Base-by-base conservation (phyloP, 2,888 invertebrate species). In the Thymelicus lineola region DNA sequence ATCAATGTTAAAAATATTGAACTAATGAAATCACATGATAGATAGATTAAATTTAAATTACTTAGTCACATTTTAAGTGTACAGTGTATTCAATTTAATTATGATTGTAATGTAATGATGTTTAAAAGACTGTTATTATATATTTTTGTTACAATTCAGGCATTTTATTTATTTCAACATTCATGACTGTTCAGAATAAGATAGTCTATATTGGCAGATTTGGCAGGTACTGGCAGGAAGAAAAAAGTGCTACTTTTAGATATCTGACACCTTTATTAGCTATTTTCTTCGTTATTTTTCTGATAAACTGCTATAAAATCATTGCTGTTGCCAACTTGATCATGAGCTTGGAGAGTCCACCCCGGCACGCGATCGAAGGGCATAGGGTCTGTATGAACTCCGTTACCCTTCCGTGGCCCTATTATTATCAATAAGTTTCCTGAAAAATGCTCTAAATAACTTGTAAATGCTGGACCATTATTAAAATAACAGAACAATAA, bases 401-500 rank as follows among this genome's bases (percentile, higher is more conserved):
- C 94, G 67, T 94, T 89, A 6, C 94, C 95, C 28, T 94, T 89
- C 2, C 89, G 94, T 0, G 97, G 97, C 0, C 97, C 97, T 73
- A 97, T 96, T 15, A 98, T 95, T 78, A 98, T 91, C 65, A 98
- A 83, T 72, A 96, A 91, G 48, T 91, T 89, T 42, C 98, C 96
- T 36, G 87, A 80, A 83, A 95, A 96, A 79, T 94, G 82, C 75
- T 94, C 83, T 71, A 97, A 85, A 79, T 97, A 97, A 10, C 95
- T 88, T 12, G 91, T 80, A 85, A 97, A 97, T 28, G 96, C 97
- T 0, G 80, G 76, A 7, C 95, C 94, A 79, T 96, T 95, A 80
- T 97, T 97, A 79, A 97, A 98, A 79, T 97, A 97, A 81, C 97
- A 97, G 84, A 97, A 97, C 61, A 97, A 81, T 65, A 97, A 80